Percentiles rank a stretch among this genome's conserved stretches.
Evolutionary conservation across 2,113 vertebrate genomes (phyloP).

Genomic region (Oryzias melastigma): DNA sequence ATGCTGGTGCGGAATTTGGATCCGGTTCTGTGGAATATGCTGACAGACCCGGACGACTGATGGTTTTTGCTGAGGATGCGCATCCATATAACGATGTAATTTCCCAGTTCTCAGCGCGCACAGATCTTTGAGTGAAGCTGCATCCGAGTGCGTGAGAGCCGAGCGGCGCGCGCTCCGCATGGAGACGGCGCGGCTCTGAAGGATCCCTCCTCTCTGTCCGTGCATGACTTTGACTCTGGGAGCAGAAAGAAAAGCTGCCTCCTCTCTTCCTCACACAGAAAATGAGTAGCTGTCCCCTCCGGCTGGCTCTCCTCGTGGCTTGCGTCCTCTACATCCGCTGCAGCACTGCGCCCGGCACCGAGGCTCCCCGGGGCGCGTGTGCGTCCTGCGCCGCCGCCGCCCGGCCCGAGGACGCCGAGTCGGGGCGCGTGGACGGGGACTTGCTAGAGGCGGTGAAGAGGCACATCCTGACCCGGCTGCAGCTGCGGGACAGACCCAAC

Average conservation of each 20-base stretch:
- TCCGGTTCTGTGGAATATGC: conserved; percentile 48
- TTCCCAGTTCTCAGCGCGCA: no score
- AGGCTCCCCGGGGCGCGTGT: conserved; percentile 81
- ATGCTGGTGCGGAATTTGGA: conserved; percentile 8
- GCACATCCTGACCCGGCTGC: conserved; percentile 94
- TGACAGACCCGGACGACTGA: conserved; percentile 4
- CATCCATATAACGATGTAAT: background rate
- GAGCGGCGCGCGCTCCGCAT: no score
- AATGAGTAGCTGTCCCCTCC: conserved; percentile 68
- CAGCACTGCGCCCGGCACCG: conserved; percentile 77
- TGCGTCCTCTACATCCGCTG: conserved; percentile 66
- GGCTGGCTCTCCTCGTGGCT: conserved; percentile 64
- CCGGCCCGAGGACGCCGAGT: conserved; percentile 75
- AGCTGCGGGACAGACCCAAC: conserved; percentile 94
- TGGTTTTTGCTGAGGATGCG: background rate
- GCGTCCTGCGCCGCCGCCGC: conserved; percentile 88
- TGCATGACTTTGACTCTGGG: conserved; percentile 13
- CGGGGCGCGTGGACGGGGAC: conserved; percentile 85
- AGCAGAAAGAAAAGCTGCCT: conserved; percentile 11
- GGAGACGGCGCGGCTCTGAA: conserved; percentile 9
- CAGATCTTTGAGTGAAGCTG: background rate
- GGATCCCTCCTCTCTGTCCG: background rate
- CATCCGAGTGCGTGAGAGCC: background rate
- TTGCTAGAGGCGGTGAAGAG: conserved; percentile 95
- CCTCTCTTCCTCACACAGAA: conserved; percentile 30